Conservation (phyloP, 2,113 vertebrate species). For the Hippocampus comes region DNA sequence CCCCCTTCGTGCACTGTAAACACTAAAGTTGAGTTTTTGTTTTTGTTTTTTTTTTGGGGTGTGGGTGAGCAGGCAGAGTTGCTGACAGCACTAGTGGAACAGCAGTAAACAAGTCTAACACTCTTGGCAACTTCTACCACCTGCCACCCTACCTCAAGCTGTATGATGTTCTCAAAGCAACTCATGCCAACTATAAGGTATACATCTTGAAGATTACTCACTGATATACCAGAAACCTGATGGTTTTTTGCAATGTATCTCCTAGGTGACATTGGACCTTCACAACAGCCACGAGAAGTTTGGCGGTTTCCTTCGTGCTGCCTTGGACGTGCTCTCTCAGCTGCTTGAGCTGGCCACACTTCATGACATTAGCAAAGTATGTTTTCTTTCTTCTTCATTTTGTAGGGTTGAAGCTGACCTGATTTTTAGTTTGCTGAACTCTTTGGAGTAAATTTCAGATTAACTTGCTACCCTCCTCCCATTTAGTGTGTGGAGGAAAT, state of each 20-base stretch:
- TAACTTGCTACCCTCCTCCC: background rate
- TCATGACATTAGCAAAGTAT: constrained; percentile 89
- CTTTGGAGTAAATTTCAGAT: background rate
- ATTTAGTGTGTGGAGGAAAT: constrained; percentile 95
- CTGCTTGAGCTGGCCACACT: constrained; percentile 91
- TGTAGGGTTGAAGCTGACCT: background rate
- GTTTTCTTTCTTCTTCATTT: background rate
- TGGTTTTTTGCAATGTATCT: constrained; percentile 8
- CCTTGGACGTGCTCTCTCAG: constrained; percentile 91
- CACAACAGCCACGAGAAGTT: constrained; percentile 93
- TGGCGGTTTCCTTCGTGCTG: constrained; percentile 85
- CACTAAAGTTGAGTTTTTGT: background rate
- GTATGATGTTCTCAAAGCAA: constrained; percentile 94
- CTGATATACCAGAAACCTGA: background rate
- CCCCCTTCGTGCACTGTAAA: background rate
- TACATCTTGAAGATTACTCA: background rate
- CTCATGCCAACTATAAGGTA: constrained; percentile 96
- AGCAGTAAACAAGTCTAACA: constrained; percentile 84
- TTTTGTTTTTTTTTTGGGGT: constrained; percentile 4
- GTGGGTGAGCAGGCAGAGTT: constrained; percentile 77
- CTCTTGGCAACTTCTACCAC: constrained; percentile 90
- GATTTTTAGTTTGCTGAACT: background rate
- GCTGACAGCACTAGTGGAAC: constrained; percentile 77
- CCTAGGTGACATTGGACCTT: constrained; percentile 91
- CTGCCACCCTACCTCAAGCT: constrained; percentile 93